A percentile compares a stretch with the other conserved stretches of the same genome.
These are phyloP conservation scores for Nettapus auritus DNA, from an alignment of 2,113 vertebrate genomes.

Conservation along the genomic window DNA sequence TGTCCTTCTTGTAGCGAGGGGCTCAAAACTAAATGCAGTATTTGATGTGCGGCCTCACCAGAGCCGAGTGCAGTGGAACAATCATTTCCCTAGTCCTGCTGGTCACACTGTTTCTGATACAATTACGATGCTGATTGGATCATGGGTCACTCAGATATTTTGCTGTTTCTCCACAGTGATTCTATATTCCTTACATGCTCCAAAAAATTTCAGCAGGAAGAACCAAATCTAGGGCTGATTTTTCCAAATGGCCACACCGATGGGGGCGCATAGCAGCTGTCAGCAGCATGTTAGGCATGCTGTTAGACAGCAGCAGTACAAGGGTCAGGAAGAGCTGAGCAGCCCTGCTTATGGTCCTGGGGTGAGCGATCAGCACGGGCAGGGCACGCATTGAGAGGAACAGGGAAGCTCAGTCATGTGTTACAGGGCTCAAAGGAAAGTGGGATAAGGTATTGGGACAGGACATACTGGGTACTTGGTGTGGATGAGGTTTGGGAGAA, in stretches of 20 bases:
- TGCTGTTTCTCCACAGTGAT: not conserved
- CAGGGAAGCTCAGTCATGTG: not conserved
- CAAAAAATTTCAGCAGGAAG: not conserved
- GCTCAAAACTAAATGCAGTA: too few species aligned
- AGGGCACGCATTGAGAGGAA: not conserved
- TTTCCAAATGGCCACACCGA: not conserved
- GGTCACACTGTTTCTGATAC: too few species aligned
- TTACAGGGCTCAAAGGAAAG: not conserved
- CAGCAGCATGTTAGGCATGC: fast-evolving
- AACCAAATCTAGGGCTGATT: not conserved
- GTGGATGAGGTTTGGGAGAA: not conserved
- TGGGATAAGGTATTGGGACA: not conserved
- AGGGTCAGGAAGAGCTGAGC: not conserved
- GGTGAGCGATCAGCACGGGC: not conserved
- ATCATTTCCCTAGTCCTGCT: too few species aligned
- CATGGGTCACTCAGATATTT: not conserved
- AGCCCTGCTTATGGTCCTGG: not conserved
- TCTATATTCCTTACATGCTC: not conserved
- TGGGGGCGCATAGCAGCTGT: not conserved
- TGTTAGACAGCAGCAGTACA: not conserved
- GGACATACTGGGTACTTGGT: fast-evolving
- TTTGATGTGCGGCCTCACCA: too few species aligned
- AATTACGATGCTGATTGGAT: fast-evolving
- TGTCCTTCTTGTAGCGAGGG: too few species aligned
- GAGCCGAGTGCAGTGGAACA: too few species aligned